A percentile compares a stretch with the other conserved stretches of the same genome.
phyloP scores from a whole-genome alignment of 2,113 vertebrate genomes.

The Coreoperca whiteheadi region DNA sequence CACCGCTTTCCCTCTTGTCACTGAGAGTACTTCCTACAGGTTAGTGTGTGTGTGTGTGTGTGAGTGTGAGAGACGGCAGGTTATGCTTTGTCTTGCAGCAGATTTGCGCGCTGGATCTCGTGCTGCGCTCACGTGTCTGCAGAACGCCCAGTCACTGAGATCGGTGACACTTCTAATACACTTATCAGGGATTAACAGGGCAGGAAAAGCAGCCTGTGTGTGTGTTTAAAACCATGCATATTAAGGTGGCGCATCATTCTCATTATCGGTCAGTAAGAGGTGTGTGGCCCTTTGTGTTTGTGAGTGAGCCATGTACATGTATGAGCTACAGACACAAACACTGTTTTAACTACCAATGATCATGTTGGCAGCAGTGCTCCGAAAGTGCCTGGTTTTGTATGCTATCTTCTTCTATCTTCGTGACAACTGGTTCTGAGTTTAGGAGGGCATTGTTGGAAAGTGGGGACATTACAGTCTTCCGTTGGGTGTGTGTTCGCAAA shows the following conservation, averaged over 20 bases:
- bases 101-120: conserved; percentile 16
- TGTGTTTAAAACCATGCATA: neutral
- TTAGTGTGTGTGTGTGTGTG: conserved; percentile 1
- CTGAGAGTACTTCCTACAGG: neutral
- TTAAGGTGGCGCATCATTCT: neutral
- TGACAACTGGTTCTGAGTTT: no score
- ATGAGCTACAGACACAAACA: neutral
- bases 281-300: neutral
- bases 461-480: no score
- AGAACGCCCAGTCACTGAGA: conserved; percentile 26
- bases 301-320: neutral
- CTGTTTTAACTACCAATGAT: no score
- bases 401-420: no score
- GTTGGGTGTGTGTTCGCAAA: no score
- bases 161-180: conserved; percentile 56
- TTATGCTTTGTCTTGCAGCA: neutral
- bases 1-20: neutral
- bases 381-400: no score
- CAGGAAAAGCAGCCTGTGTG: neutral
- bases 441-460: no score
- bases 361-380: no score
- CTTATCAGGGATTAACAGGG: conserved; percentile 58
- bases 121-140: conserved; percentile 36
- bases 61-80: neutral
- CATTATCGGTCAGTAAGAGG: conserved; percentile 11